Percentiles rank a stretch among this genome's conserved stretches.
These are phyloP conservation scores for Hetaerina americana DNA, from an alignment of 1,140 invertebrate genomes.

Conservation along the genomic window DNA sequence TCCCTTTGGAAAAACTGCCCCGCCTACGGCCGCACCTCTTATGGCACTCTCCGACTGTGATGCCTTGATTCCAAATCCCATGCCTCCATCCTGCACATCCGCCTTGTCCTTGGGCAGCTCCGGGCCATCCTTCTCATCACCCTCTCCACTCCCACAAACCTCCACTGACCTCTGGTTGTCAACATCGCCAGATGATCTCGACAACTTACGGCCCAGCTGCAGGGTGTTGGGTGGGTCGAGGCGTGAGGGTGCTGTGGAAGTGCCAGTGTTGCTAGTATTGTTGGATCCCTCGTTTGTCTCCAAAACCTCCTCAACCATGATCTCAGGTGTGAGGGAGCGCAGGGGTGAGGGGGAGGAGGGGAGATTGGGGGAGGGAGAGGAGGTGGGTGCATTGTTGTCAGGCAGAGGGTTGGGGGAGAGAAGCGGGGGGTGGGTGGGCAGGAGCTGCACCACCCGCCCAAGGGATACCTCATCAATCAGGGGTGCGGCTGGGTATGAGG, in stretches of 20 bases:
- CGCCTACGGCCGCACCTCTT: slow-evolving; percentile 31
- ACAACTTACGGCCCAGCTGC: slow-evolving; percentile 32
- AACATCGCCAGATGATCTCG: slow-evolving; percentile 52
- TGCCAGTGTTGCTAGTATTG: slow-evolving; percentile 7
- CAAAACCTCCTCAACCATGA: slow-evolving; percentile 33
- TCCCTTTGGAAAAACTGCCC: slow-evolving; percentile 32
- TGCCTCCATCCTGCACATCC: background rate
- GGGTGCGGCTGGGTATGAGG: slow-evolving; percentile 8
- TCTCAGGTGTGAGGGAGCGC: slow-evolving; percentile 43
- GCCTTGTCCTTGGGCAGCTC: background rate
- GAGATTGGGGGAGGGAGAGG: slow-evolving; percentile 8
- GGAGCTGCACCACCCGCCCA: slow-evolving; percentile 37
- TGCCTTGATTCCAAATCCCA: slow-evolving; percentile 37
- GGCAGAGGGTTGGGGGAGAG: slow-evolving; percentile 20
- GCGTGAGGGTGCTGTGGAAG: slow-evolving; percentile 23
- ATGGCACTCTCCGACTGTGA: slow-evolving; percentile 68
- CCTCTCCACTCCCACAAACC: slow-evolving; percentile 4
- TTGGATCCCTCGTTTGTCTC: background rate
- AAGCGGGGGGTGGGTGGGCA: slow-evolving; percentile 35
- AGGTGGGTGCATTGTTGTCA: slow-evolving; percentile 7
- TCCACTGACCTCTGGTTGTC: slow-evolving; percentile 19
- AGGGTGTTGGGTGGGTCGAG: slow-evolving; percentile 21
- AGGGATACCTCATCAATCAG: slow-evolving; percentile 32
- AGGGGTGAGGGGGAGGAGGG: slow-evolving; percentile 16
- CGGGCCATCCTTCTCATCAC: slow-evolving; percentile 5